phyloP scores from a whole-genome alignment of 2,888 invertebrate genomes.

The Clistopyga incitator region DNA sequence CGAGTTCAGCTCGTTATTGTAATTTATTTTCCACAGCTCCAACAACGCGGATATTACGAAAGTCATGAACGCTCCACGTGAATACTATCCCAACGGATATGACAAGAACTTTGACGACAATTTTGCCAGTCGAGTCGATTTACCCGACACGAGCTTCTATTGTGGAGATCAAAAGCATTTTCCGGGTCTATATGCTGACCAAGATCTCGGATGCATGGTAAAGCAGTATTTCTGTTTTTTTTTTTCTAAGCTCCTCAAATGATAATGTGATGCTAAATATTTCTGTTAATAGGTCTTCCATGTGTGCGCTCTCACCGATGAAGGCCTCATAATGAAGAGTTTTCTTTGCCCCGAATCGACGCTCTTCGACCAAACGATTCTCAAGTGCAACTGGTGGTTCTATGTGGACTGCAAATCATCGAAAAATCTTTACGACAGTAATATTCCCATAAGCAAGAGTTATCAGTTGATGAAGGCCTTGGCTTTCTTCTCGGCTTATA shows the following conservation, averaged over 20 bases:
- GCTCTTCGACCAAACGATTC: slow-evolving; percentile 94
- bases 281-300: slow-evolving; percentile 91
- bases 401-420: slow-evolving; percentile 95
- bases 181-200: slow-evolving; percentile 95
- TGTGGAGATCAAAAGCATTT: slow-evolving; percentile 96
- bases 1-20: too few relatives aligned
- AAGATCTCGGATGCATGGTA: slow-evolving; percentile 96
- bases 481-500: slow-evolving; percentile 94
- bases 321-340: slow-evolving; percentile 95
- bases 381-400: slow-evolving; percentile 98
- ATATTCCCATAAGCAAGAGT: slow-evolving; percentile 95
- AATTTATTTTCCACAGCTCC: slow-evolving; percentile 64
- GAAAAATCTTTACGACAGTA: slow-evolving; percentile 93
- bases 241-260: background rate
- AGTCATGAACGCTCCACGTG: slow-evolving; percentile 95
- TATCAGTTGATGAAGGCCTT: slow-evolving; percentile 96
- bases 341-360: slow-evolving; percentile 96
- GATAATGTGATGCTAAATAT: slow-evolving; percentile 1
- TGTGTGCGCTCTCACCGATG: slow-evolving; percentile 95
- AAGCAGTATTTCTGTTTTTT: slow-evolving; percentile 76
- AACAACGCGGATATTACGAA: slow-evolving; percentile 84
- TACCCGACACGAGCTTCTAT: slow-evolving; percentile 93
- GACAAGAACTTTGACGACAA: slow-evolving; percentile 96
- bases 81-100: slow-evolving; percentile 95
- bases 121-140: slow-evolving; percentile 92